Evolutionary conservation across 2,797 vertebrate species (phyloP).

Genomic region (Yasuhikotakia modesta): DNA sequence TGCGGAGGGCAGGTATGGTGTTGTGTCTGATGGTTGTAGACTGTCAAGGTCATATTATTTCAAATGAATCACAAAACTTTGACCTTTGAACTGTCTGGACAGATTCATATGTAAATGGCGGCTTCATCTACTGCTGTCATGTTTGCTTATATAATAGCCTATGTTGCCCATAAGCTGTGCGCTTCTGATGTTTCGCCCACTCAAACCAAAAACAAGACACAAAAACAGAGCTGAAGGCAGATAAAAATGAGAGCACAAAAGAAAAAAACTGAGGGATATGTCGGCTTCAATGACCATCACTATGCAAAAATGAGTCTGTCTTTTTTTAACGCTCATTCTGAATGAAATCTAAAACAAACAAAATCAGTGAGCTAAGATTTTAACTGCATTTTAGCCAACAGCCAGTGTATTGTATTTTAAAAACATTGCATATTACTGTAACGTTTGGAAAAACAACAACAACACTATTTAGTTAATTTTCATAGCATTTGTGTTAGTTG

Average conservation of each 20-base stretch:
- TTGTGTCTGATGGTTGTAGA: conserved; percentile 26
- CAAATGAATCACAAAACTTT: neutral
- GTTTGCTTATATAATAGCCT: conserved; percentile 8
- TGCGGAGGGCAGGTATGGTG: neutral
- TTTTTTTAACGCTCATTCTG: neutral
- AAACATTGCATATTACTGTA: neutral
- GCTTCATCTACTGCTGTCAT: conserved; percentile 1
- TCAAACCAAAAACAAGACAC: neutral
- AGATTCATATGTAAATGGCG: neutral
- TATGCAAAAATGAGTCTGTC: too few species aligned
- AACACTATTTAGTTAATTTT: neutral
- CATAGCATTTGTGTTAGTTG: neutral
- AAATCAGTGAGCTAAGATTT: neutral
- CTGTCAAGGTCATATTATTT: conserved; percentile 19
- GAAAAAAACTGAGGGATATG: too few species aligned
- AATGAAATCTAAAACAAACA: neutral
- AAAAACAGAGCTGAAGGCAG: neutral
- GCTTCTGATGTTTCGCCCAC: neutral
- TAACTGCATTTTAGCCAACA: conserved; percentile 9
- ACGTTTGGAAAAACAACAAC: neutral
- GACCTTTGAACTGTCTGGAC: conserved; percentile 4
- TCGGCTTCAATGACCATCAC: too few species aligned
- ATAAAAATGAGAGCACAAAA: neutral
- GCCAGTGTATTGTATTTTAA: neutral
- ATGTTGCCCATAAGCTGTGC: neutral